Conservation (phyloP, 2,888 invertebrate genomes). For the Oligia fasciuncula region DNA sequence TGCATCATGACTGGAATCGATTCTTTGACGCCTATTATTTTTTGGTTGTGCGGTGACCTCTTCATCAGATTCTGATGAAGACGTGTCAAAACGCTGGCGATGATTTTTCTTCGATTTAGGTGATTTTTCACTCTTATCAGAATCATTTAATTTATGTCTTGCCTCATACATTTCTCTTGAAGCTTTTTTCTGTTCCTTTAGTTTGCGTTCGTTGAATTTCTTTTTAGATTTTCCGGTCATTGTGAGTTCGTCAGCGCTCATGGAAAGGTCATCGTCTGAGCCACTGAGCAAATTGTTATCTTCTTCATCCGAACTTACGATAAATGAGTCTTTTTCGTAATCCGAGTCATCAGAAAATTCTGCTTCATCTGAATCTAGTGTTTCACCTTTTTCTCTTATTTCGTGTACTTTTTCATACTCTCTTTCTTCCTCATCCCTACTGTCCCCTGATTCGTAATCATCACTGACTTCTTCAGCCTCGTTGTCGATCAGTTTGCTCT, state of each 20-base stretch:
- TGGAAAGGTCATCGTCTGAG: slow-evolving; percentile 84
- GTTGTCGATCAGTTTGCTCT: slow-evolving; percentile 75
- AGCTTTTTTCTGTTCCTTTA: slow-evolving; percentile 84
- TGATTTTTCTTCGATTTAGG: slow-evolving; percentile 72
- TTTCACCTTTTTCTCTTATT: slow-evolving; percentile 87
- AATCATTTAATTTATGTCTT: slow-evolving; percentile 78
- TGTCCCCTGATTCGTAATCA: slow-evolving; percentile 87
- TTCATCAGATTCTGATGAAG: slow-evolving; percentile 75
- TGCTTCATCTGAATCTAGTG: slow-evolving; percentile 85
- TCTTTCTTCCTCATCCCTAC: slow-evolving; percentile 86
- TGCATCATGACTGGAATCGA: slow-evolving; percentile 79
- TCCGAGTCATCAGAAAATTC: slow-evolving; percentile 84
- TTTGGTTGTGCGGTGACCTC: slow-evolving; percentile 68
- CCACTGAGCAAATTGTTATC: slow-evolving; percentile 84
- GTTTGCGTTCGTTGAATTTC: slow-evolving; percentile 83
- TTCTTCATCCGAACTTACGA: slow-evolving; percentile 88
- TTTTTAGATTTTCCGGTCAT: slow-evolving; percentile 84
- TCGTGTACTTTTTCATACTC: slow-evolving; percentile 87
- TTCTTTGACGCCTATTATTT: slow-evolving; percentile 77
- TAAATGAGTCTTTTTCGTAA: slow-evolving; percentile 89
- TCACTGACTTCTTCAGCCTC: slow-evolving; percentile 84
- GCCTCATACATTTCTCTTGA: slow-evolving; percentile 86
- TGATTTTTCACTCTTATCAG: slow-evolving; percentile 65
- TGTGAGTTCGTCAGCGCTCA: slow-evolving; percentile 84
- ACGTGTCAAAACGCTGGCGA: slow-evolving; percentile 74